Base-by-base conservation (phyloP, 2,888 invertebrate species). In the Heliothis peltigera region DNA sequence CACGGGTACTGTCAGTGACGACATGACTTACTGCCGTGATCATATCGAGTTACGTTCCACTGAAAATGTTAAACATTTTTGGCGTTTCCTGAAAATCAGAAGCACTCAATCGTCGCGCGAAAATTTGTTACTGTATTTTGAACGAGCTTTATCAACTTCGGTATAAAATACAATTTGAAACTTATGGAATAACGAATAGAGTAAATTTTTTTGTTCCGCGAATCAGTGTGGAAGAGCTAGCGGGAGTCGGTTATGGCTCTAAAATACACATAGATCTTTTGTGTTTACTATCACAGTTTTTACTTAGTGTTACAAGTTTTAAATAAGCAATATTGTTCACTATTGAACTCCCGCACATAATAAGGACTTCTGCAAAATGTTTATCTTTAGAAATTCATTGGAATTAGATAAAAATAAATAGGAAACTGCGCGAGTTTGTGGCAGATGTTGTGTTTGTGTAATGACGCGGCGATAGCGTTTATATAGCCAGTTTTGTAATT, bases 1-100 rank as follows among this genome's bases (percentile, higher is more conserved):
- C 56, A 32, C 39, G 17, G 57, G 49, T 52, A 21, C 64, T 69
- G 70, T 18, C 54, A 21, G 70, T 69, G 57, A 55, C 64, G 44
- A 25, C 47, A 47, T 77, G 68, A 66, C 59, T 75, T 68, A 77
- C 65, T 59, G 64, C 51, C 66, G 64, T 52, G 56, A 76, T 64
- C 65, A 67, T 80, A 80, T 76, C 78, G 64, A 35, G 53, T 80
- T 69, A 63, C 70, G 47, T 56, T 51, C 52, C 39, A 54, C 28
- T 17, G 18, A 43, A 64, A 49, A 21, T 21, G 49, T 19, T n/a
- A 57, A 48, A 64, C 15, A 61, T 6, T 49, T 10, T 39, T n/a
- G 39, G 39, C 39, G n/a, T n/a, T 39, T 39, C 39, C 39, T 39
- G 39, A 39, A 39, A 32, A n/a, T n/a, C n/a, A n/a, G n/a, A n/a